Base-by-base conservation (phyloP, 2,888 invertebrate species). In the Priocnemis perturbator region DNA sequence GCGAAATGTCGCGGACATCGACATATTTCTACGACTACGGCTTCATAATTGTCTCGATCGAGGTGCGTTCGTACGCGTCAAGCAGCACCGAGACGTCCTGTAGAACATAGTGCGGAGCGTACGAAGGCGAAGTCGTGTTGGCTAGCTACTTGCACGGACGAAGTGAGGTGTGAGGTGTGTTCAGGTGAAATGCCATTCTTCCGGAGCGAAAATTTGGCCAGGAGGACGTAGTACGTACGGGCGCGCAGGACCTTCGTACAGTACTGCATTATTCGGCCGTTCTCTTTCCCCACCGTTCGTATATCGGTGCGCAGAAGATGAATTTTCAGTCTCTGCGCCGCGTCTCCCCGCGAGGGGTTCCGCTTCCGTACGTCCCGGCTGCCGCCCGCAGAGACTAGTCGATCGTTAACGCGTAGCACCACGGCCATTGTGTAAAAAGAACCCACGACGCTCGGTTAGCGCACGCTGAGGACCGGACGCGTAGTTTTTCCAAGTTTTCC, bases 391-490 rank as follows among this genome's bases (percentile, higher is more conserved):
- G 77, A 81, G 76, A 73, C 82, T 76, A 78, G 80, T 79, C 85
- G 87, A 87, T 88, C 88, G 88, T 87, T 87, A 85, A 77, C 84
- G 85, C 83, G 85, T 81, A 81, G 81, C 79, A 67, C 65, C 71
- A 79, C 83, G 74, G 85, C 86, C 88, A 88, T 88, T 88, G 88
- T 87, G 88, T 85, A 84, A 85, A 87, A 87, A 87, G 87, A 83
- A 84, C 73, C 81, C 82, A 81, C 76, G 83, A 81, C 80, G 84
- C 80, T 83, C 81, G 85, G 87, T 79, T 86, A 85, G 88, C 87
- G 85, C 77, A 83, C 83, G 85, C 84, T 82, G 85, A 87, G 85
- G 82, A 81, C 74, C 73, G 79, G 83, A 84, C 85, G 83, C 83
- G 85, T 87, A 87, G 87, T 87, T 88, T 86, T 86, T 86, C 83